Percentiles rank a stretch among this genome's conserved stretches.
Conservation (phyloP, 2,888 invertebrate species). For the Arctia plantaginis region DNA sequence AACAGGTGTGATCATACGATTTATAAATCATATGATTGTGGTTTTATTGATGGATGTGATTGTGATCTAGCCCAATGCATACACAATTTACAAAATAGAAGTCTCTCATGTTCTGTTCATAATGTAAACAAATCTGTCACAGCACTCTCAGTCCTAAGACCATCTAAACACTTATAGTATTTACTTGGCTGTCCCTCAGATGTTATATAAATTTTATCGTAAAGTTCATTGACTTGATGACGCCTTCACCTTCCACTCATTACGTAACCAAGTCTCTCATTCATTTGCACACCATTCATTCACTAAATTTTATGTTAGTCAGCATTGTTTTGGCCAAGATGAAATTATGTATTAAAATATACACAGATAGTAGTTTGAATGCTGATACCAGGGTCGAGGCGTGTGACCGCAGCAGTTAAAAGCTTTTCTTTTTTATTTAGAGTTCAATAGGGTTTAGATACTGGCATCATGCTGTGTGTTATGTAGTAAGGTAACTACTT, state of each 20-base stretch:
- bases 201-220: neutral
- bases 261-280: slow-evolving; percentile 6
- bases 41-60: no score
- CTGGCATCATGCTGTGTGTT: neutral
- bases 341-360: neutral
- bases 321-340: slow-evolving; percentile 7
- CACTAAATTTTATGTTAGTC: neutral
- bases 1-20: no score
- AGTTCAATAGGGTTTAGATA: neutral
- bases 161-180: neutral
- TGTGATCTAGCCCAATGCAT: no score
- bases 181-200: neutral
- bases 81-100: no score
- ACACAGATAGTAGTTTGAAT: slow-evolving; percentile 6
- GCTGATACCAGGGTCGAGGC: slow-evolving; percentile 15
- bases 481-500: no score
- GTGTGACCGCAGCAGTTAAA: slow-evolving; percentile 12
- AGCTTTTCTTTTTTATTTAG: slow-evolving; percentile 6
- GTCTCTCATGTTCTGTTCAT: no score
- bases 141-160: neutral
- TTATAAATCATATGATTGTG: no score
- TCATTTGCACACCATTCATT: neutral
- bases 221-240: neutral
- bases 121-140: neutral
- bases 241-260: slow-evolving; percentile 8